These are phyloP conservation scores for Aleiodes leptofemur DNA, from an alignment of 2,888 invertebrate genomes.

Conservation along the genomic window DNA sequence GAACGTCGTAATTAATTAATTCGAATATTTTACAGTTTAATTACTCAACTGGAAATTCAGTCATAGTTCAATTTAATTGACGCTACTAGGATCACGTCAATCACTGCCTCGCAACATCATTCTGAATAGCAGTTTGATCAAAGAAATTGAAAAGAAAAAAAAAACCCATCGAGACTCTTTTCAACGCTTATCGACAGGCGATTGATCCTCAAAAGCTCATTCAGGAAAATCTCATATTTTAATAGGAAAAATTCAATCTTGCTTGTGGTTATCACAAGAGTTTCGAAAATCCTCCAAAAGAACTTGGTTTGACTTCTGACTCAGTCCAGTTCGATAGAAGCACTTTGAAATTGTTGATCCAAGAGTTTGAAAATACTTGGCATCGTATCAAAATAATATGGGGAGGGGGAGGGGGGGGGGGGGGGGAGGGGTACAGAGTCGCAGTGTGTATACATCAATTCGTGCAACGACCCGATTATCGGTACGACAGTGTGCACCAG, in stretches of 20 bases:
- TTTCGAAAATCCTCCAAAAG: background rate
- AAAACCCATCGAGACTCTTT: background rate
- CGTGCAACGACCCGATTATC: slow-evolving; percentile 69
- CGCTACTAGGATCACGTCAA: too few relatives aligned
- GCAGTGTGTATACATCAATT: slow-evolving; percentile 65
- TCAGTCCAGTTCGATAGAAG: slow-evolving; percentile 10
- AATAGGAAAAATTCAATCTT: too few relatives aligned
- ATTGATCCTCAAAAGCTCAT: background rate
- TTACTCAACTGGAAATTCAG: too few relatives aligned
- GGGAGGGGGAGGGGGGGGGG: slow-evolving; percentile 45
- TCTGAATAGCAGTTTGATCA: background rate
- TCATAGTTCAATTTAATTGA: too few relatives aligned
- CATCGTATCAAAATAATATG: slow-evolving; percentile 64
- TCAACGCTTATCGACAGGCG: background rate
- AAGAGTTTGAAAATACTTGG: slow-evolving; percentile 62
- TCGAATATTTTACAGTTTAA: too few relatives aligned
- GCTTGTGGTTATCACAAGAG: too few relatives aligned
- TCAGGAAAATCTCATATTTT: too few relatives aligned
- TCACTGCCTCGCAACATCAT: too few relatives aligned
- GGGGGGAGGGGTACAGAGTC: slow-evolving; percentile 56
- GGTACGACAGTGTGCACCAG: slow-evolving; percentile 55
- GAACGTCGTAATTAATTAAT: too few relatives aligned
- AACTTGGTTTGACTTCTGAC: background rate
- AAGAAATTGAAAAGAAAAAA: background rate
- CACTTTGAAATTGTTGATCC: slow-evolving; percentile 40